Conservation (phyloP, 2,113 vertebrate species). For the Crotophaga sulcirostris region DNA sequence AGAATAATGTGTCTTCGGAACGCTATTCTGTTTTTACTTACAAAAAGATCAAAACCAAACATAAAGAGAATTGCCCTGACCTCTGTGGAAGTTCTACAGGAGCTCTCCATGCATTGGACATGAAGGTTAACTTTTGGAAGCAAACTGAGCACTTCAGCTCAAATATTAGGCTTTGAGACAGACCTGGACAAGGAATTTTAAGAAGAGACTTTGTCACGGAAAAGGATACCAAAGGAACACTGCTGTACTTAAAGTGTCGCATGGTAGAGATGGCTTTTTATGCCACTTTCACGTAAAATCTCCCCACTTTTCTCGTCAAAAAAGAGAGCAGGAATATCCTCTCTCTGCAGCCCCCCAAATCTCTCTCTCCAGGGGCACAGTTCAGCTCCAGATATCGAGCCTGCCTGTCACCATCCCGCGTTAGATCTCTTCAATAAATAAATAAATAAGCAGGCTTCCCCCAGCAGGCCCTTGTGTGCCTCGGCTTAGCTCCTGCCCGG, state of each 20-base stretch:
- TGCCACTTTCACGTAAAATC: neutral
- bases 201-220: neutral
- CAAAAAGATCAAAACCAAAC: neutral
- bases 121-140: neutral
- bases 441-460: neutral
- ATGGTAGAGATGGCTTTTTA: neutral
- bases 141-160: neutral
- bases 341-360: neutral
- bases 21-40: neutral
- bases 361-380: neutral
- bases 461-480: neutral
- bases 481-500: neutral
- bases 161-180: neutral
- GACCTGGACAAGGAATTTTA: neutral
- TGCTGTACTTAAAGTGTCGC: neutral
- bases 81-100: neutral
- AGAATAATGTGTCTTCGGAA: neutral
- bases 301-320: neutral
- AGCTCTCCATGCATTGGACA: neutral
- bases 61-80: neutral
- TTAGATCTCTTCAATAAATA: neutral
- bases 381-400: neutral
- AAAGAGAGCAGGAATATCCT: neutral
- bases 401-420: neutral
- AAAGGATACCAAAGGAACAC: neutral